phyloP scores from a whole-genome alignment of 2,797 vertebrate genomes.

The Acipenser transmontanus region DNA sequence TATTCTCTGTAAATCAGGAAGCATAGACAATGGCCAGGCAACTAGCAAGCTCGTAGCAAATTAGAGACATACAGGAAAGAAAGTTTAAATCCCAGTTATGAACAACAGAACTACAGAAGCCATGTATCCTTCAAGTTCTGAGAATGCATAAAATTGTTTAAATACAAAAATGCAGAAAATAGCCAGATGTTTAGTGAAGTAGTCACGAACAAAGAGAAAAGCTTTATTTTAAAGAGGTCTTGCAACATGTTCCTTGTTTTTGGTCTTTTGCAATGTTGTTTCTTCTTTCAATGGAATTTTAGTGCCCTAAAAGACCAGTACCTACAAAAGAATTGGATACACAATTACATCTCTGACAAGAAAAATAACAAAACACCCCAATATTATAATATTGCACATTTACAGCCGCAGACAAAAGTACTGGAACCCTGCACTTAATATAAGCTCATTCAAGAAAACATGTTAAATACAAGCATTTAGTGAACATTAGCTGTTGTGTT shows the following conservation, averaged over 20 bases:
- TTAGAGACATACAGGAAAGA: no score
- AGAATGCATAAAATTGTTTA: conserved; percentile 50
- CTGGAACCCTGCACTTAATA: neutral
- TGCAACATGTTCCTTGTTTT: conserved; percentile 54
- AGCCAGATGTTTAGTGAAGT: conserved; percentile 35
- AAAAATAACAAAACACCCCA: neutral
- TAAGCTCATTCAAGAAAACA: neutral
- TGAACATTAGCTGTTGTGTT: no score
- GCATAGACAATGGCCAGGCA: no score
- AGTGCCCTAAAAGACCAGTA: conserved; percentile 74
- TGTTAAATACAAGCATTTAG: no score
- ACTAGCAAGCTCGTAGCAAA: no score
- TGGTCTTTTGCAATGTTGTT: conserved; percentile 21
- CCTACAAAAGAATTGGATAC: conserved; percentile 43
- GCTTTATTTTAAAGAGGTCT: conserved; percentile 43
- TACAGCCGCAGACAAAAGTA: no score
- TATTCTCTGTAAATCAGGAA: no score
- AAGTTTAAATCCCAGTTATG: no score
- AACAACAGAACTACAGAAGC: no score
- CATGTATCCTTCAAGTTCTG: conserved; percentile 16
- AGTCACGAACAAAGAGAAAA: conserved; percentile 32
- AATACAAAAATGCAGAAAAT: conserved; percentile 54
- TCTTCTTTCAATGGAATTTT: conserved; percentile 41
- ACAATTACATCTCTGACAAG: neutral
- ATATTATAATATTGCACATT: neutral